Evolutionary conservation across 2,113 vertebrate species (phyloP), one percentile per base, ranked within the genome.

Genomic region (Sebastes schlegelii): DNA sequence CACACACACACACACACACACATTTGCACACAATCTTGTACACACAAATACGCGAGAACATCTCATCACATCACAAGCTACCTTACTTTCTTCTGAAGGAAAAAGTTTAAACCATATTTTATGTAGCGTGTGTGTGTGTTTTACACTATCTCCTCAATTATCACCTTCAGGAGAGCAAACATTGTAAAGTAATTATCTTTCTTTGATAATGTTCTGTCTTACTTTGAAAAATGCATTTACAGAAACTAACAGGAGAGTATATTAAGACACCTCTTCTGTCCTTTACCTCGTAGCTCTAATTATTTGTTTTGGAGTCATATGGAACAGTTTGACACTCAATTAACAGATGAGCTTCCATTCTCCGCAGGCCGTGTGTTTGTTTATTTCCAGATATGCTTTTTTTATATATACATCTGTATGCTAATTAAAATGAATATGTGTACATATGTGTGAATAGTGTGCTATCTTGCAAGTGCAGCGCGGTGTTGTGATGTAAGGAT

Each of bases 251-350:
- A 68, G 40, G 34, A 68, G 45, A 49, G 68, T 90, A 80, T 80
- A 82, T 75, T 7, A 83, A 82, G 83, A 78, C 23, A 43, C 68
- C 74, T 69, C 48, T 40, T 60, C 49, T 85, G 80, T 92, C 78
- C 77, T 88, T 88, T 86, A 77, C 74, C 43, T 86, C 73, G 72
- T 82, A 82, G 91, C 71, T 42, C 61, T 91, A 90, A 89, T 86
- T 87, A 76, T 86, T 89, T 91, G 75, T 83, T 86, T 89, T 86
- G 62, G 42, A 81, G 75, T 88, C 75, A 77, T 72, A 82, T 57
- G 21, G 52, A 86, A 73, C 43, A 79, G 40, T 86, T 85, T 92
- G 87, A 90, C 83, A 58, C 82, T 85, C 74, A 90, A 92, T 91
- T 91, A 91, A 86, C 76, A 89, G 83, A 87, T 77, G 62, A 55